Evolutionary conservation across 2,113 vertebrate species (phyloP).

Genomic region (Acrocephalus kingi): DNA sequence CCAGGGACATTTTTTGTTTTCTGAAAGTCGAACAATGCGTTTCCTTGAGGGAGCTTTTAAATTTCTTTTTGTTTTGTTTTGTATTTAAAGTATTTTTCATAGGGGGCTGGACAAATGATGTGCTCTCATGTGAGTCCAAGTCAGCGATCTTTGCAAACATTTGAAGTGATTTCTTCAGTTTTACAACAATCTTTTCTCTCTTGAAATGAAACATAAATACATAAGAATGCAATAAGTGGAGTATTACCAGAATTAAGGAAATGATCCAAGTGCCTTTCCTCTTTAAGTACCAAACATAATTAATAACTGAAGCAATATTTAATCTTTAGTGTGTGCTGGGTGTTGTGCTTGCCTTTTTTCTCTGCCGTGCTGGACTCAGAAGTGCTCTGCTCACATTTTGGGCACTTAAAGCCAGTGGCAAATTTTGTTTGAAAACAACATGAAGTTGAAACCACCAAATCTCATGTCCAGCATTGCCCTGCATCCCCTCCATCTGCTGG

Average conservation of each 20-base stretch:
- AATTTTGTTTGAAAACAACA: not conserved
- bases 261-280: not conserved
- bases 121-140: slow-evolving; percentile 24
- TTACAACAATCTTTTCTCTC: not conserved
- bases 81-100: not conserved
- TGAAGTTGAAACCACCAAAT: not conserved
- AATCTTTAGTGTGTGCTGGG: not conserved
- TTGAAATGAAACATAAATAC: not conserved
- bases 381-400: not conserved
- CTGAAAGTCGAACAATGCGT: not conserved
- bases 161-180: not conserved
- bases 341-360: not conserved
- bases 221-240: not conserved
- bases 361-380: not conserved
- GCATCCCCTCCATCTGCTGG: not conserved
- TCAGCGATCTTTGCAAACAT: not conserved
- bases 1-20: not conserved
- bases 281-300: not conserved
- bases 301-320: not conserved
- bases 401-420: not conserved
- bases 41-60: not conserved
- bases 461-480: not conserved
- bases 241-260: not conserved
- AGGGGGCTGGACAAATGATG: not conserved
- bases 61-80: not conserved